These are phyloP conservation scores for Psittacula cyanocephala DNA, from an alignment of 2,113 vertebrate genomes.

Conservation along the genomic window DNA sequence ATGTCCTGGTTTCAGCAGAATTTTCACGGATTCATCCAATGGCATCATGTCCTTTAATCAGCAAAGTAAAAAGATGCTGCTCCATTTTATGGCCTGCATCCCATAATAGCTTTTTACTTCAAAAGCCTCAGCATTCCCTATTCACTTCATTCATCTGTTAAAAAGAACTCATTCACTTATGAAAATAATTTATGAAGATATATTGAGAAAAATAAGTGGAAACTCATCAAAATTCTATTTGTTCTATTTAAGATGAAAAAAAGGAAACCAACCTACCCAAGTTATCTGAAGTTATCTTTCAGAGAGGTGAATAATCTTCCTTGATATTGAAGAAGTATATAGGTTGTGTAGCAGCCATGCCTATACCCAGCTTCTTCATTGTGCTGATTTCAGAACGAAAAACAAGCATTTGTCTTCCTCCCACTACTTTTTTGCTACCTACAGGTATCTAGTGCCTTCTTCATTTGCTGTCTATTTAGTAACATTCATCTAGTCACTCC, in stretches of 20 bases:
- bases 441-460: not conserved
- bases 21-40: not conserved
- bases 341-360: not conserved
- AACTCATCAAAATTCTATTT: not conserved
- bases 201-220: not conserved
- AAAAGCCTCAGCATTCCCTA: not conserved
- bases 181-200: not conserved
- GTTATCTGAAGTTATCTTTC: not conserved
- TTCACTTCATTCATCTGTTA: not conserved
- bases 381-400: slow-evolving; percentile 7
- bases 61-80: not conserved
- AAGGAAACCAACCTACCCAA: fast-evolving
- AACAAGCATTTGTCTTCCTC: not conserved
- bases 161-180: not conserved
- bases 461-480: not conserved
- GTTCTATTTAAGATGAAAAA: not conserved
- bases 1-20: not conserved
- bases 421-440: not conserved
- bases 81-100: not conserved
- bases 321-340: not conserved
- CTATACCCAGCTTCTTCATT: not conserved
- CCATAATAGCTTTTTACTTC: not conserved
- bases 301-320: not conserved
- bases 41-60: not conserved
- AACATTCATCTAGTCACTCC: not conserved